Conservation (phyloP, 2,888 invertebrate genomes). For the Junonia oenone region DNA sequence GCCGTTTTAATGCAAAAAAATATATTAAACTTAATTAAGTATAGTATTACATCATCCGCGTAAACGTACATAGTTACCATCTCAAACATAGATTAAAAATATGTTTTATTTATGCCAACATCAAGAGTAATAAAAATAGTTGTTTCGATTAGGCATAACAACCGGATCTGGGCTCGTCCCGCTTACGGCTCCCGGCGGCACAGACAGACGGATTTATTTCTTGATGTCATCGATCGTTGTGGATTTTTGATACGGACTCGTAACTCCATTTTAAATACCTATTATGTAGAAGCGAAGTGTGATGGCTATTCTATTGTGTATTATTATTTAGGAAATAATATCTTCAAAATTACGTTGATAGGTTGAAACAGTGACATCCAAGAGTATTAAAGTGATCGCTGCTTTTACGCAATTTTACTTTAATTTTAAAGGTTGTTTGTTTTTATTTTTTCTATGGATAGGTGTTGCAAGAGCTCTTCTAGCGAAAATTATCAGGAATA, state of each 20-base stretch:
- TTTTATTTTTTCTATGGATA: too few species aligned
- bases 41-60: neutral
- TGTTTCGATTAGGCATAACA: slow-evolving; percentile 61
- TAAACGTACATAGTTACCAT: neutral
- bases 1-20: neutral
- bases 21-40: neutral
- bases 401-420: too few species aligned
- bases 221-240: slow-evolving; percentile 66
- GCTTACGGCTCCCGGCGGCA: slow-evolving; percentile 43
- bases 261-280: slow-evolving; percentile 1
- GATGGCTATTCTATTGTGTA: neutral
- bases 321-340: too few species aligned
- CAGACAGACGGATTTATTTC: slow-evolving; percentile 59
- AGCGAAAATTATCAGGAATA: too few species aligned
- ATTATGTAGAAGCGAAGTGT: neutral
- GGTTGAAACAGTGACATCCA: too few species aligned
- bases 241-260: slow-evolving; percentile 26
- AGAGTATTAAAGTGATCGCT: too few species aligned
- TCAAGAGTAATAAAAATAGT: slow-evolving; percentile 68
- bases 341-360: too few species aligned
- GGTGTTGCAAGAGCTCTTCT: too few species aligned
- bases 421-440: too few species aligned
- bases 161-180: slow-evolving; percentile 70
- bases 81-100: slow-evolving; percentile 36
- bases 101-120: slow-evolving; percentile 50